Conservation (phyloP, 2,888 invertebrate genomes). For the Eucriotettix oculatus region DNA sequence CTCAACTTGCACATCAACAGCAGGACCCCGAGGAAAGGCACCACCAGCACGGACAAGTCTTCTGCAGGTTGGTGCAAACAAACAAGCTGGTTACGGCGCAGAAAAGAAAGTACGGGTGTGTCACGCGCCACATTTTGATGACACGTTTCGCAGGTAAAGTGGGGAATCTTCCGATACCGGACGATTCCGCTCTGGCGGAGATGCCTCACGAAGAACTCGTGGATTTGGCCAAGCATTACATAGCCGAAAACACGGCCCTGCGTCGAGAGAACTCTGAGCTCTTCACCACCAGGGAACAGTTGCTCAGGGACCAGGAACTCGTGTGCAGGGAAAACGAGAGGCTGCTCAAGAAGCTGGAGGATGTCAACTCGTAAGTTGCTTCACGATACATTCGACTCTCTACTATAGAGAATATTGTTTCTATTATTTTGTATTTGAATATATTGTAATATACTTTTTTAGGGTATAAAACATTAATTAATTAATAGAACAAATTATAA, state of each 20-base stretch:
- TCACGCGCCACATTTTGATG: no score
- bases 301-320: conserved; percentile 75
- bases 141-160: no score
- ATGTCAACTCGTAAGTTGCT: conserved; percentile 71
- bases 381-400: neutral
- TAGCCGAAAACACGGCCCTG: conserved; percentile 60
- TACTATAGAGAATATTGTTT: neutral
- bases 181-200: conserved; percentile 54
- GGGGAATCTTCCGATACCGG: conserved; percentile 34
- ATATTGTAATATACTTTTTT: no score
- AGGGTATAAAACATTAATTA: no score
- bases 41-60: neutral
- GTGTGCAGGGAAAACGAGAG: conserved; percentile 83
- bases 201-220: conserved; percentile 65
- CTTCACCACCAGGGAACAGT: conserved; percentile 58
- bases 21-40: neutral
- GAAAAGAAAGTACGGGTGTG: no score
- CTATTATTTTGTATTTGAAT: no score
- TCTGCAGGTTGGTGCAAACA: neutral
- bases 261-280: conserved; percentile 75
- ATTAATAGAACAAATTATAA: no score
- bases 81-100: no score
- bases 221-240: conserved; percentile 70
- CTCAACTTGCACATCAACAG: conserved; percentile 42
- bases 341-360: conserved; percentile 70